Percentiles rank a stretch among this genome's conserved stretches.
These are phyloP conservation scores for Bagarius yarrelli DNA, from an alignment of 2,113 vertebrate genomes.

Conservation along the genomic window DNA sequence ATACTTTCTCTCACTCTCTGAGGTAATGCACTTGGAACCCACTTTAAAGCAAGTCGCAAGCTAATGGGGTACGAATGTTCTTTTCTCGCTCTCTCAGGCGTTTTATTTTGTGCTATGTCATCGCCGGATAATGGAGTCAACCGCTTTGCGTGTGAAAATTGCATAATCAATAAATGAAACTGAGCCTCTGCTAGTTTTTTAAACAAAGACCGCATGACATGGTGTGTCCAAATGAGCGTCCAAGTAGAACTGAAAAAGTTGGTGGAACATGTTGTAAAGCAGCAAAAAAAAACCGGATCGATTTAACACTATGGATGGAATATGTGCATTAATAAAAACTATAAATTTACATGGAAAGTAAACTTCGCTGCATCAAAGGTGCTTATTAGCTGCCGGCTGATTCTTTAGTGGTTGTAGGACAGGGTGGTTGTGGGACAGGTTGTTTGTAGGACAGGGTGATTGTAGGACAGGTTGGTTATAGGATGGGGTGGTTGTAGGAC, in stretches of 20 bases:
- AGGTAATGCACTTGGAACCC: conserved; percentile 61
- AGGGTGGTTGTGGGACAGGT: too few relatives aligned
- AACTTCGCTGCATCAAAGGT: conserved; percentile 24
- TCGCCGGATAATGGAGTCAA: conserved; percentile 39
- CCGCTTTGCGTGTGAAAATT: conserved; percentile 35
- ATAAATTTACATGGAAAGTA: background rate
- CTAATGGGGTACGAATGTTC: conserved; percentile 49
- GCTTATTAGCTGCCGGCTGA: background rate
- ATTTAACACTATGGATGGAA: too few relatives aligned
- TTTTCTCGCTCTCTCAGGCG: conserved; percentile 36
- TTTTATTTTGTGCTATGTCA: conserved; percentile 47
- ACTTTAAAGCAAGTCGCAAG: conserved; percentile 41
- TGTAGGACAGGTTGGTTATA: too few relatives aligned
- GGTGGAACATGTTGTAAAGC: background rate
- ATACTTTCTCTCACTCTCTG: conserved; percentile 37
- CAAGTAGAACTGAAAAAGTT: background rate
- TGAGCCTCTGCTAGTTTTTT: conserved; percentile 27
- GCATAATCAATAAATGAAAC: conserved; percentile 42
- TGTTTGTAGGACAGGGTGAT: too few relatives aligned
- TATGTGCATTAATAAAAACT: background rate
- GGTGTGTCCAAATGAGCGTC: background rate
- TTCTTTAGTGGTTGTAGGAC: background rate
- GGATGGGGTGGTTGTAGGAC: too few relatives aligned
- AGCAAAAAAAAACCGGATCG: background rate
- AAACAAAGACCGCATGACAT: conserved; percentile 24